Evolutionary conservation across 2,113 vertebrate species (phyloP).

Genomic region (Muntiacus muntjak): DNA sequence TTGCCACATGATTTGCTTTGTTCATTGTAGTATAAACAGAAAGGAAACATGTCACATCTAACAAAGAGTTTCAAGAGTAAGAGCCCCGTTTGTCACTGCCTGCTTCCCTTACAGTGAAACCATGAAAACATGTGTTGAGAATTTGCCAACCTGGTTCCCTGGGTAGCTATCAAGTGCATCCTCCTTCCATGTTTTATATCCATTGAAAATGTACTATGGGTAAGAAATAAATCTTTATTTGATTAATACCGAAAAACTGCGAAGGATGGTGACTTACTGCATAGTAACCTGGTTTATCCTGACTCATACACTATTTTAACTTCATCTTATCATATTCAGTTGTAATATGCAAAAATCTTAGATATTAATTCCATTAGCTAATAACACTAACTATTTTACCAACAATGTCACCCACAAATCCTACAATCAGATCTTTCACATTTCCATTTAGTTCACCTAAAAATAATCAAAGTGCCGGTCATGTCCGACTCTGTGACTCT

Average conservation of each 20-base stretch:
- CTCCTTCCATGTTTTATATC: not conserved
- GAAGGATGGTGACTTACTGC: not conserved
- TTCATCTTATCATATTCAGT: not conserved
- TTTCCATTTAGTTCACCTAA: not conserved
- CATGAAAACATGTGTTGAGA: not conserved
- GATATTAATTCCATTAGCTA: not conserved
- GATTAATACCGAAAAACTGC: not conserved
- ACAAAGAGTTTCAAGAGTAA: not conserved
- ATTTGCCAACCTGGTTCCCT: not conserved
- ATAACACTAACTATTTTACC: not conserved
- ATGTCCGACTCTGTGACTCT: not conserved
- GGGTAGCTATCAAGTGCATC: not conserved
- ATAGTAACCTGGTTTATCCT: not conserved
- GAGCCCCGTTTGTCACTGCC: not conserved
- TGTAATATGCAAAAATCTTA: not conserved
- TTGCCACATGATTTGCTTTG: not conserved
- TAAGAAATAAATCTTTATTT: not conserved
- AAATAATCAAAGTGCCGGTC: not conserved
- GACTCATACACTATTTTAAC: not conserved
- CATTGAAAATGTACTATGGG: not conserved
- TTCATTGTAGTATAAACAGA: no score
- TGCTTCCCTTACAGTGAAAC: not conserved
- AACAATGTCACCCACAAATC: not conserved
- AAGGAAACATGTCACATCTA: not conserved
- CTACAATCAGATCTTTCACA: not conserved